These are phyloP conservation scores for Tridacna crocea DNA, from an alignment of 2,888 invertebrate species.

Conservation along the genomic window DNA sequence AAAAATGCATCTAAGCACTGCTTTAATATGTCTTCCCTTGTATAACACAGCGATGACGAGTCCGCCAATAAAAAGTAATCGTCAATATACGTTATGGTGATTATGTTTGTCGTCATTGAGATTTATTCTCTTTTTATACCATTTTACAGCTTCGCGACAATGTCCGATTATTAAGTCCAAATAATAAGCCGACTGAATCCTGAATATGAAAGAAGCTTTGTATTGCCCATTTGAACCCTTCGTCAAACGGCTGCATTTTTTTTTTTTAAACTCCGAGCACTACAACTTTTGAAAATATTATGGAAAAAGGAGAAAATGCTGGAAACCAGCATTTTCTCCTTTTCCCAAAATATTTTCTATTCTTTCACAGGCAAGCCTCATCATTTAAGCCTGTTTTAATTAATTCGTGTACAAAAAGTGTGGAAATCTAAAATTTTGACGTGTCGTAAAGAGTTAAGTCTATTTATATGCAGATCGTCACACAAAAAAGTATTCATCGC, in stretches of 20 bases:
- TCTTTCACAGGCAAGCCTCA: too few species aligned
- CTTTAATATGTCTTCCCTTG: not conserved
- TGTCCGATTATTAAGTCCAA: not conserved
- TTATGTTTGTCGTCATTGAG: not conserved
- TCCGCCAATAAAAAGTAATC: not conserved
- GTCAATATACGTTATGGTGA: not conserved
- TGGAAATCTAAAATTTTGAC: too few species aligned
- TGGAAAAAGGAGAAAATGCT: too few species aligned
- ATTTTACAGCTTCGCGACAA: not conserved
- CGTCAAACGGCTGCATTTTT: too few species aligned
- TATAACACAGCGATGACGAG: too few species aligned
- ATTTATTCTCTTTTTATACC: not conserved
- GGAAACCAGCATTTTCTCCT: too few species aligned
- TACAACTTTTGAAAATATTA: too few species aligned
- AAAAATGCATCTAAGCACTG: not conserved
- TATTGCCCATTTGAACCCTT: not conserved
- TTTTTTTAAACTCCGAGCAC: too few species aligned
- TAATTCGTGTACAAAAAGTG: too few species aligned
- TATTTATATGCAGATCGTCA: conserved; percentile 22
- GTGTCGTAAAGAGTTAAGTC: not conserved
- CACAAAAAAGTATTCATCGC: conserved; percentile 9
- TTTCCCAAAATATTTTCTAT: too few species aligned
- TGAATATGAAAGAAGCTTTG: conserved; percentile 9
- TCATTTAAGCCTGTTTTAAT: too few species aligned
- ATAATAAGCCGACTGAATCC: not conserved